Conservation (phyloP, 1,140 invertebrate species). For the Habropoda laboriosa region DNA sequence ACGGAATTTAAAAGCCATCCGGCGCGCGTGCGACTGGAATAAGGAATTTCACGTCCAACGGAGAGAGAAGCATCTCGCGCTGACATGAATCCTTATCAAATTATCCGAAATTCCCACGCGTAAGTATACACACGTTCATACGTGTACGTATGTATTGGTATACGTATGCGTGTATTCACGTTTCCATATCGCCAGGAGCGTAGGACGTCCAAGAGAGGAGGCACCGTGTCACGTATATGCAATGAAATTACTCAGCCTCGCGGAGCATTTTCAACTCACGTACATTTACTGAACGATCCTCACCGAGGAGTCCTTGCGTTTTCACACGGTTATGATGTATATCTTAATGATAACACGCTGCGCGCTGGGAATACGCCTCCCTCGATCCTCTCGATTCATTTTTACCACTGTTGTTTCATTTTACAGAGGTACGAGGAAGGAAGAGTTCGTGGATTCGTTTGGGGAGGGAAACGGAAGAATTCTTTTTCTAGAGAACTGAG, state of each 20-base stretch:
- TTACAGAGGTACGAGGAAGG: no score
- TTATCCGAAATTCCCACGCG: conserved; percentile 67
- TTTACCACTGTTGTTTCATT: no score
- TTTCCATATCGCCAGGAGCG: conserved; percentile 9
- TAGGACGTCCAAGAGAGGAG: conserved; percentile 4
- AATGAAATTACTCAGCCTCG: conserved; percentile 59
- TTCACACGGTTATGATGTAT: conserved; percentile 65
- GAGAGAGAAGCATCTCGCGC: conserved; percentile 37
- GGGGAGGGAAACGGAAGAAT: no score
- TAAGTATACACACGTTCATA: not conserved
- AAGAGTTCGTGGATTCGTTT: no score
- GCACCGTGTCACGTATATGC: conserved; percentile 60
- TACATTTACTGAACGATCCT: conserved; percentile 46
- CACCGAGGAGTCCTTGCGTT: conserved; percentile 38
- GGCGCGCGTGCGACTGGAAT: conserved; percentile 55
- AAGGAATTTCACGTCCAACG: conserved; percentile 48
- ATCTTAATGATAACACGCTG: conserved; percentile 55
- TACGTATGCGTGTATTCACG: not conserved
- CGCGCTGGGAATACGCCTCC: conserved; percentile 1
- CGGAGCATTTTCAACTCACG: conserved; percentile 64
- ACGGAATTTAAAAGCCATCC: conserved; percentile 60
- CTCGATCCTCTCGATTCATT: not conserved
- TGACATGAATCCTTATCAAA: conserved; percentile 62
- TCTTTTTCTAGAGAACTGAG: no score
- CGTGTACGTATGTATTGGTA: not conserved